Evolutionary conservation across 2,113 vertebrate species (phyloP).

Genomic region (Seriola rivoliana): DNA sequence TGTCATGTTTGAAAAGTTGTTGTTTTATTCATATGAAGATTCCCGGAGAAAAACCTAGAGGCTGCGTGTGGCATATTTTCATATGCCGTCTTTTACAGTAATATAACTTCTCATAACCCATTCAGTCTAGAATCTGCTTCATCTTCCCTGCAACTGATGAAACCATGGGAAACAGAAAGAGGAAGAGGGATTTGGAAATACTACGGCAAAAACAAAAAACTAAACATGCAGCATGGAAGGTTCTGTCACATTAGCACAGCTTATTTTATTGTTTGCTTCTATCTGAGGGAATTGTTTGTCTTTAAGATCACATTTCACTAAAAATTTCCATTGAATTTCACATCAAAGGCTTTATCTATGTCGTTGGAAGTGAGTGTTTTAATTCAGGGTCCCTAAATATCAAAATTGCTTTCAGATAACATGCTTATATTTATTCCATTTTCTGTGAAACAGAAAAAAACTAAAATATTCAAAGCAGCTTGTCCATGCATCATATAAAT

Average conservation of each 20-base stretch:
- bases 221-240: conserved; percentile 37
- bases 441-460: too few species aligned
- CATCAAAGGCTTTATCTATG: conserved; percentile 46
- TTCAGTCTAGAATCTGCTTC: conserved; percentile 55
- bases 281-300: conserved; percentile 53
- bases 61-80: conserved; percentile 82
- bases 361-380: conserved; percentile 50
- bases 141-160: conserved; percentile 55
- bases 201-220: conserved; percentile 20
- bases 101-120: conserved; percentile 79
- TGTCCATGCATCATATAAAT: too few species aligned
- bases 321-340: conserved; percentile 43
- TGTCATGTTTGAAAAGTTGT: conserved; percentile 94
- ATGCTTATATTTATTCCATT: too few species aligned
- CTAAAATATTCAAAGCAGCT: too few species aligned
- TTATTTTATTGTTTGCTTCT: conserved; percentile 43
- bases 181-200: conserved; percentile 40
- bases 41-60: conserved; percentile 88
- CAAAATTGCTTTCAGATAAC: too few species aligned
- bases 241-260: conserved; percentile 40
- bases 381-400: conserved; percentile 13
- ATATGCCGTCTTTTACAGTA: conserved; percentile 78
- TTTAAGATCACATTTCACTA: conserved; percentile 43
- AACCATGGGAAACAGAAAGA: conserved; percentile 50
- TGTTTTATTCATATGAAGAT: conserved; percentile 92